Evolutionary conservation across 2,888 invertebrate genomes (phyloP), one percentile per base, ranked within the genome.

Genomic region (Acheta domesticus): DNA sequence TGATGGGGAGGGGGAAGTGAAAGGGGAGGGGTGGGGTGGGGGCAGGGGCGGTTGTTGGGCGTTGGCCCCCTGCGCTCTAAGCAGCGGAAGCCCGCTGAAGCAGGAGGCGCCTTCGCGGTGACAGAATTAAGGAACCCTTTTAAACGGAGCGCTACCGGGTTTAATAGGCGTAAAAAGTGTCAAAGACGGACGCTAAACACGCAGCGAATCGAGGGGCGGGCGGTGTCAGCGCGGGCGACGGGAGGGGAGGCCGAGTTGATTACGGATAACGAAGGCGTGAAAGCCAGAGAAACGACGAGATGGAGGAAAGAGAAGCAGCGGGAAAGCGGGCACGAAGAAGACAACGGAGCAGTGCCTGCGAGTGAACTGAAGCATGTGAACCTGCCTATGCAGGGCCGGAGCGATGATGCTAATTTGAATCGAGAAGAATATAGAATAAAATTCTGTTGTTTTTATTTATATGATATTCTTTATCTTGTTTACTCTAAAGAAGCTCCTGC

Each of bases 121-220:
- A 62, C 62, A 62, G 62, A 62, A 62, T 62, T 62, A 62, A 62
- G 62, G 62, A 62, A 62, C 62, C 62, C 62, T 62, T 62, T 62
- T 62, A 62, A 62, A 62, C 14, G 62, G 62, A 62, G n/a, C 62
- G 62, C 62, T 62, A 3, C 62, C 62, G 5, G 4, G 62, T 62
- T 62, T 62, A 62, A 62, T 62, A 62, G n/a, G 62, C 62, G 62
- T 11, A 62, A 62, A 62, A 62, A 62, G 14, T 62, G 62, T n/a
- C 62, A 62, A 62, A 62, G 62, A 62, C 62, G 62, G 62, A 62
- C 3, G 62, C n/a, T 62, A 62, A 62, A 62, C n/a, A 11, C 14
- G 62, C 2, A 11, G n/a, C 62, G 62, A 62, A 62, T n/a, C 62
- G 62, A 23, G n/a, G 62, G 16, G 16, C 14, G 5, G 14, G 62